These are phyloP conservation scores for Chlorodrepanis virens DNA, from an alignment of 2,113 vertebrate genomes.

Conservation along the genomic window DNA sequence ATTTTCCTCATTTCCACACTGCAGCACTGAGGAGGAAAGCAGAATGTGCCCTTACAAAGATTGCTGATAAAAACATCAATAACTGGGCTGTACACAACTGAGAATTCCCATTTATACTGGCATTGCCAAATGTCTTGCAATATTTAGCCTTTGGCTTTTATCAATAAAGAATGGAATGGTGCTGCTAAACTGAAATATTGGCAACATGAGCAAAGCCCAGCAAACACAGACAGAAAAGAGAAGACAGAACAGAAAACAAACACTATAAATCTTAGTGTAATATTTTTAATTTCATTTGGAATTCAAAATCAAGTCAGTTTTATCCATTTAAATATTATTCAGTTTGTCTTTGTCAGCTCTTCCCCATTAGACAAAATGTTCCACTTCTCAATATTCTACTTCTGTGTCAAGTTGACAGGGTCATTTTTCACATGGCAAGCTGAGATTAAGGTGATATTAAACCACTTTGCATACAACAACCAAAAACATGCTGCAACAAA, in stretches of 20 bases:
- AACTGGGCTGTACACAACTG: not conserved
- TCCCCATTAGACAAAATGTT: constrained; percentile 61
- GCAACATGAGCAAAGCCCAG: not conserved
- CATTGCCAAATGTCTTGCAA: constrained; percentile 9
- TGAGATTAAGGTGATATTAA: constrained; percentile 68
- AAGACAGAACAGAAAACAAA: not conserved
- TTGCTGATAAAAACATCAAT: constrained; percentile 35
- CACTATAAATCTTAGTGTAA: constrained; percentile 2
- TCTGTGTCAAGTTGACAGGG: constrained; percentile 63
- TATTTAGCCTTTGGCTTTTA: constrained; percentile 57
- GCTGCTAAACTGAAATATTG: constrained; percentile 26
- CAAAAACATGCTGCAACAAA: constrained; percentile 13
- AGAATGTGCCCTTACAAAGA: not conserved
- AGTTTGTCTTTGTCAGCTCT: constrained; percentile 54
- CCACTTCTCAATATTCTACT: constrained; percentile 47
- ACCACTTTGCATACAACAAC: constrained; percentile 60
- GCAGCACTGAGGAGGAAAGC: not conserved
- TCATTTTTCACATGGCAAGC: constrained; percentile 71
- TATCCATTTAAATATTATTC: constrained; percentile 58
- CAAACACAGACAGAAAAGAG: not conserved
- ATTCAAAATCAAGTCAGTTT: constrained; percentile 28
- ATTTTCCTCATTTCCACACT: not conserved
- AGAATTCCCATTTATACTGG: constrained; percentile 15
- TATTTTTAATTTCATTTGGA: constrained; percentile 46
- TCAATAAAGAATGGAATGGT: constrained; percentile 42